Evolutionary conservation across 1,140 invertebrate species (phyloP), one percentile per base, ranked within the genome.

Genomic region (Saccostrea echinata): DNA sequence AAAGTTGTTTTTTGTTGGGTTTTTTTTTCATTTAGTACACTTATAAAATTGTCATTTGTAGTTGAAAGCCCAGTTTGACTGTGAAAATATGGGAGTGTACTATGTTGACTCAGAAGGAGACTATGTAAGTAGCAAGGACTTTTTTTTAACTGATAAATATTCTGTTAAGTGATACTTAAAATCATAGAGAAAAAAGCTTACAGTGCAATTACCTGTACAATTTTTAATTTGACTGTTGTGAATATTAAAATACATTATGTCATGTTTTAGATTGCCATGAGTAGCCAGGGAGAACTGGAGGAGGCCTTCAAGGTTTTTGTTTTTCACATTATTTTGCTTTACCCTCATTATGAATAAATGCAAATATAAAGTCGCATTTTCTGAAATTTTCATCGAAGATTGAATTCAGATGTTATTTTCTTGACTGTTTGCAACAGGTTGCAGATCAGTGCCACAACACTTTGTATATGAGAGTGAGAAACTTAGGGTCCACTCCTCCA

Each of bases 221-320:
- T n/a, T n/a, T n/a, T n/a, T n/a, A n/a, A n/a, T 61, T 61, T 43
- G 6, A 43, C 43, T 43, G 43, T 43, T 43, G 43, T 43, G 43
- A 43, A 43, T 43, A 3, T 43, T 43, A 43, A 43, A 6, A 1
- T 43, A 43, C 9, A 64, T n/a, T 64, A 8, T 64, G 57, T 64
- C 21, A 57, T 82, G 57, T 87, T 89, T 68, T 85, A 92, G 92
- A 85, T 92, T 82, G 87, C 87, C 16, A 84, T 93, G 24, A 90
- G 90, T 55, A 93, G 91, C 84, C 87, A 93, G 43, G 91, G 90
- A 27, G 92, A 93, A 86, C 84, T 92, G 24, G 71, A 90, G 33
- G 91, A 92, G 89, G 92, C 92, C 43, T 90, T 92, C 64, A 91
- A 90, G 76, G 92, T 92, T 88, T 90, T 87, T 89, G 6, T n/a